Conservation (phyloP, 2,888 invertebrate species). For the Hyalella azteca region DNA sequence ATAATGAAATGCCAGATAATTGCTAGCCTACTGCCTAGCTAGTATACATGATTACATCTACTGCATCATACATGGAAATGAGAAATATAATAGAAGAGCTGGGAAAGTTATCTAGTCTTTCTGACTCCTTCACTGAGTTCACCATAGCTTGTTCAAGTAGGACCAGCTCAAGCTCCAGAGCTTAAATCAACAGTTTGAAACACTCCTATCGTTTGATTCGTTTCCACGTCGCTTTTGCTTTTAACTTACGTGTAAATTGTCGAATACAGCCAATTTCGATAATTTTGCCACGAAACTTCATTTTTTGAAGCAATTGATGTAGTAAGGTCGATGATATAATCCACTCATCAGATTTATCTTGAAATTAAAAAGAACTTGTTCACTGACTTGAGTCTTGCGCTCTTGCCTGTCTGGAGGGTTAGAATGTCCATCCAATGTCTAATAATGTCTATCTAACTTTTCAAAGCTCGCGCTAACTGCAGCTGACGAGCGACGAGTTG, state of each 20-base stretch:
- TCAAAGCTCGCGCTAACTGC: too few relatives aligned
- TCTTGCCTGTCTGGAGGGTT: too few relatives aligned
- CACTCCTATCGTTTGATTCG: background rate
- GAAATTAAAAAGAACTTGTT: too few relatives aligned
- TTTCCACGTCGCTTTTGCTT: conserved; percentile 27
- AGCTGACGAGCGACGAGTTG: too few relatives aligned
- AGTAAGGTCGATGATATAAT: too few relatives aligned
- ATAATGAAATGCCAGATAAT: too few relatives aligned
- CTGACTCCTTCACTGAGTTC: background rate
- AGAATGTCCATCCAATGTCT: too few relatives aligned
- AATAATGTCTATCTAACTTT: too few relatives aligned
- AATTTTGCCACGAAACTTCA: conserved; percentile 77
- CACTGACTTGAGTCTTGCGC: too few relatives aligned
- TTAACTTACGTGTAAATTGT: conserved; percentile 72
- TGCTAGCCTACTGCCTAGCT: too few relatives aligned
- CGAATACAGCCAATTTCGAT: conserved; percentile 72
- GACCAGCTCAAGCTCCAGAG: background rate
- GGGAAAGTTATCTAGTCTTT: background rate
- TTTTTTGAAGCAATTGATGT: conserved; percentile 62
- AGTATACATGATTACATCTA: too few relatives aligned
- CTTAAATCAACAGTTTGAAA: background rate
- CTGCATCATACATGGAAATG: background rate
- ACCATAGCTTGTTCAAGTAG: background rate
- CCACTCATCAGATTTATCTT: too few relatives aligned
- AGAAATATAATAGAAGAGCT: background rate